Base-by-base conservation (phyloP, 2,113 vertebrate species). In the Haplochromis burtoni region DNA sequence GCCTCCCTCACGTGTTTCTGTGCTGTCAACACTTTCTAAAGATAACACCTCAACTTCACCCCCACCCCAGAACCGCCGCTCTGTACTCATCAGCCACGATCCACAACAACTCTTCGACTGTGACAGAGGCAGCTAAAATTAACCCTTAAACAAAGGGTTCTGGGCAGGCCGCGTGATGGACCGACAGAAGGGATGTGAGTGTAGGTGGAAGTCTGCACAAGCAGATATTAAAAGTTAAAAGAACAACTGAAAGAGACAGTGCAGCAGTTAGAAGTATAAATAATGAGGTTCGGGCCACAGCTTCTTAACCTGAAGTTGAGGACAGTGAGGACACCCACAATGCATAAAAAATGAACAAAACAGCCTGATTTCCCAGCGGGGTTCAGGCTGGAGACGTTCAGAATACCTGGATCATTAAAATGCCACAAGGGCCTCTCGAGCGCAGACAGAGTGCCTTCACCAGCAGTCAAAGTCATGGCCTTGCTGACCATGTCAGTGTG, bases 1-100 rank as follows among this genome's bases (percentile, higher is more conserved):
- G 76, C 73, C 91, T 90, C 78, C 85, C 66, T 88, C 10, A 14
- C 87, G 31, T 94, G 91, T 92, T 94, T 95, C 93, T 93, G 90
- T 86, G 85, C 81, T 89, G 92, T 95, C 93, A 91, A 93, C 95
- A 88, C 94, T 91, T 94, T 96, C 96, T 95, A 96, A 95, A 96
- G 95, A 96, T 96, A 96, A 93, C 90, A 82, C 82, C 83, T 81
- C 71, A 71, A 81, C 80, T 85, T 86, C 89, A 53, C 33, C 82
- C 83, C 63, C 76, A 66, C 5, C 71, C 85, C 57, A 59, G n/a
- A 85, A 47, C 84, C 87, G n/a, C 84, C 59, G 47, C 89, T 40
- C 66, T 79, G 71, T 89, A 73, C 82, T 89, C 68, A 19, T 81
- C 88, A 79, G 71, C 87, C 79, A 76, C n/a, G 17, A 63, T 63